Evolutionary conservation across 2,888 invertebrate genomes (phyloP), one percentile per base, ranked within the genome.

Genomic region (Neocrepidodera transversa): DNA sequence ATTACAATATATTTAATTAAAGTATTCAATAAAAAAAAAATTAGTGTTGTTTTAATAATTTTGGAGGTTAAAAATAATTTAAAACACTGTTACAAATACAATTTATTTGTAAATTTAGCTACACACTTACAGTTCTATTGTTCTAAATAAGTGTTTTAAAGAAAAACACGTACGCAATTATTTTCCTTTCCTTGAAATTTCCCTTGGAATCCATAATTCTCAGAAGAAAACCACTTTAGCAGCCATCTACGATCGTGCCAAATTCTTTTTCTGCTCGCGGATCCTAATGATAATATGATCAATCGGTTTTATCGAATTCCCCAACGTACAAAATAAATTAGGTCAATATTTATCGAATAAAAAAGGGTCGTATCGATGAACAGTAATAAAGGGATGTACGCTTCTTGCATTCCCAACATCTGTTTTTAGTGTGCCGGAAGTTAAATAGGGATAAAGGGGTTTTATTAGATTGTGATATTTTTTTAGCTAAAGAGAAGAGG

Each of bases 211-310:
- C 13, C 36, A 36, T 45, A 47, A 47, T 54, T 54, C 30, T 16
- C 7, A 23, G 36, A 20, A 42, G 42, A 20, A 35, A 50, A 50
- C 36, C 50, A 50, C 36, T 50, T 54, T 17, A 30, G 20, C 26
- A 53, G 45, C 53, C 20, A 23, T 36, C 20, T 20, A 17, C 36
- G 36, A 7, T 54, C 26, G 54, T 45, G 47, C 26, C 26, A 36
- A 54, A 54, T 54, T 54, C 43, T 32, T 47, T 47, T 47, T 26
- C 45, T 23, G 26, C 20, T 54, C 45, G 54, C 54, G 36, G 54
- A 54, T 54, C 45, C 36, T 54, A 45, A 54, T 54, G 54, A 54
- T 54, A 54, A 54, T 54, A 45, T 54, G 54, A 54, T 54, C 54
- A 54, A 23, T 54, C 35, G 54, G 45, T 54, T 54, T 36, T 54